Conservation (phyloP, 2,113 vertebrate species). For the Anser cygnoides region DNA sequence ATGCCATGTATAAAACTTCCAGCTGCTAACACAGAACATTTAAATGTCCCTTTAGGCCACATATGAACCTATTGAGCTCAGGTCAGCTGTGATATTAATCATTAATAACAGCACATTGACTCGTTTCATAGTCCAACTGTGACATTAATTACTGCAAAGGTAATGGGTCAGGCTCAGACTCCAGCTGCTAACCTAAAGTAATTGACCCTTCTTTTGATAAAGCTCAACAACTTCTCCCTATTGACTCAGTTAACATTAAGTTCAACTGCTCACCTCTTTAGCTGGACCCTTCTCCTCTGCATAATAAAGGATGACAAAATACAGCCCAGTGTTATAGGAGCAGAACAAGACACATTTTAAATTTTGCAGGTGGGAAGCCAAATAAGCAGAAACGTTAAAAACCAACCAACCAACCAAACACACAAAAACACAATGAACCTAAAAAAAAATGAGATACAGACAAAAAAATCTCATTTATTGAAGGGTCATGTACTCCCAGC, state of each 20-base stretch:
- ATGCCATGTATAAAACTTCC: background rate
- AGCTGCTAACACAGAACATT: background rate
- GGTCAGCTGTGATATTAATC: conserved; percentile 6
- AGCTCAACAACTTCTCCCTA: background rate
- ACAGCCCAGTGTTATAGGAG: background rate
- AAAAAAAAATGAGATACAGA: background rate
- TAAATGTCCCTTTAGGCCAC: background rate
- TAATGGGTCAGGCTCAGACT: background rate
- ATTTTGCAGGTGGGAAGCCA: background rate
- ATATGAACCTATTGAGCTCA: background rate
- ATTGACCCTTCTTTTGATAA: background rate
- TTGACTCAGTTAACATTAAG: background rate
- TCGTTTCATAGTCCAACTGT: background rate
- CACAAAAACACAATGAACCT: background rate
- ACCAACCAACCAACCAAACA: background rate
- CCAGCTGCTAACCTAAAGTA: background rate
- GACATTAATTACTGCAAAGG: background rate
- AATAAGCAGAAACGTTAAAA: background rate
- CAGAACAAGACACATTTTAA: background rate
- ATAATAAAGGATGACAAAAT: background rate
- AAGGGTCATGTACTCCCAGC: background rate
- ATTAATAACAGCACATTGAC: background rate
- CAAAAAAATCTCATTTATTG: fast-evolving
- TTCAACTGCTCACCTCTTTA: background rate
- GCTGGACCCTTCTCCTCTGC: background rate